A percentile compares a stretch with the other conserved stretches of the same genome.
phyloP scores from a whole-genome alignment of 2,888 invertebrate species.

The Masnerella sp. region DNA sequence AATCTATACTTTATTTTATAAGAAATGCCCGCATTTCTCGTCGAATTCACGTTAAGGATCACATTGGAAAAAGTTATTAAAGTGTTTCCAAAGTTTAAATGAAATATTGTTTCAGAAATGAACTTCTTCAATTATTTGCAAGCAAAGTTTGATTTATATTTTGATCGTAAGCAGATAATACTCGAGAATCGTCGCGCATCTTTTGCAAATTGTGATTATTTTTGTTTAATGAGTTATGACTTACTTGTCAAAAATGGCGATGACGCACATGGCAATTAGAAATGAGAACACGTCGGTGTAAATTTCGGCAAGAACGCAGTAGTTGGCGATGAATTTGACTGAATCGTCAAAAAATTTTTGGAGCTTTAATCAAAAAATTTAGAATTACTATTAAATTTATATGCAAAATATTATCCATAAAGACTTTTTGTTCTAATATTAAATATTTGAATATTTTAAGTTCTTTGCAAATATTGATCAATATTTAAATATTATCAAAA shows the following conservation, averaged over 20 bases:
- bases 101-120: conserved; percentile 7
- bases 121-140: not conserved
- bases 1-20: conserved; percentile 23
- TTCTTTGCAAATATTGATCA: no score
- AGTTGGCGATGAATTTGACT: conserved; percentile 64
- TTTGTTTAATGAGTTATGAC: conserved; percentile 10
- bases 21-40: conserved; percentile 7
- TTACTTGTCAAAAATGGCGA: conserved; percentile 73
- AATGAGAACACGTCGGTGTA: conserved; percentile 72
- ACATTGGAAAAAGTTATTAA: conserved; percentile 8
- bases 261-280: conserved; percentile 67
- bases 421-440: no score
- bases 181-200: no score
- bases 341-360: conserved; percentile 66
- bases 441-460: no score
- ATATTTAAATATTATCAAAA: no score
- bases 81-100: conserved; percentile 9
- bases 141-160: conserved; percentile 1
- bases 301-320: conserved; percentile 68
- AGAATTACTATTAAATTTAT: no score
- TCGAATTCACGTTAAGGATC: conserved; percentile 22
- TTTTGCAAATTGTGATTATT: not conserved
- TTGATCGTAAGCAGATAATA: not conserved
- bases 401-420: no score
- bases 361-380: conserved; percentile 63